Base-by-base conservation (phyloP, 2,888 invertebrate species). In the Hirtodrosophila trivittata region DNA sequence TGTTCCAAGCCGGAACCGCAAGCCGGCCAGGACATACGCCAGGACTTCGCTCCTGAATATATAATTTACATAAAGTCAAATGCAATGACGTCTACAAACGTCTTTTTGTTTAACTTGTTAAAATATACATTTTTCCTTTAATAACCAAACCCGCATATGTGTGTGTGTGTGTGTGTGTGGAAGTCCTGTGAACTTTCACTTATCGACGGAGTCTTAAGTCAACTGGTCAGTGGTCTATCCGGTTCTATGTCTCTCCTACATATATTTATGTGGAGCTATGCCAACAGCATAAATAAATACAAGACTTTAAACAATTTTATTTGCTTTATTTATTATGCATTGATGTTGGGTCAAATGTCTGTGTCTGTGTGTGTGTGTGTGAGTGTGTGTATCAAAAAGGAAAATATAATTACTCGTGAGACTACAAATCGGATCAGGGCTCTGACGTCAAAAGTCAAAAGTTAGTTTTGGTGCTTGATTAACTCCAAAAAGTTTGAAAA, bases 291-390 rank as follows among this genome's bases (percentile, higher is more conserved):
- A 74, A 70, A 62, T 52, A 33, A 75, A 42, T 50, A 58, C 37
- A 14, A 41, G 50, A 9, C 32, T 52, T 45, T 42, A 54, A 49
- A 84, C 82, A 75, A 69, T 66, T 82, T 78, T 82, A 75, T 77
- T 77, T 86, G 83, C 83, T 64, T 72, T 78, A 82, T 85, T 82
- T 82, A 75, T 70, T 82, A 82, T 82, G 87, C 85, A 82, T 86
- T 80, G 59, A 86, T 74, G 63, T 59, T 73, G 38, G 26, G 25
- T 49, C 55, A 57, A 60, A 38, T 55, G 13, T 18, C 18, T 49
- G 37, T 39, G 10, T 12, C 9, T 41, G 14, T 41, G n/a, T 10
- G 30, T 41, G 39, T 39, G 41, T 42, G 14, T 21, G 13, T 39
- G 39, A 28, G 49, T 52, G 45, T 33, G 26, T 35, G 7, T 21